These are phyloP conservation scores for Eustalomyia histrio DNA, from an alignment of 2,888 invertebrate species.

Conservation along the genomic window DNA sequence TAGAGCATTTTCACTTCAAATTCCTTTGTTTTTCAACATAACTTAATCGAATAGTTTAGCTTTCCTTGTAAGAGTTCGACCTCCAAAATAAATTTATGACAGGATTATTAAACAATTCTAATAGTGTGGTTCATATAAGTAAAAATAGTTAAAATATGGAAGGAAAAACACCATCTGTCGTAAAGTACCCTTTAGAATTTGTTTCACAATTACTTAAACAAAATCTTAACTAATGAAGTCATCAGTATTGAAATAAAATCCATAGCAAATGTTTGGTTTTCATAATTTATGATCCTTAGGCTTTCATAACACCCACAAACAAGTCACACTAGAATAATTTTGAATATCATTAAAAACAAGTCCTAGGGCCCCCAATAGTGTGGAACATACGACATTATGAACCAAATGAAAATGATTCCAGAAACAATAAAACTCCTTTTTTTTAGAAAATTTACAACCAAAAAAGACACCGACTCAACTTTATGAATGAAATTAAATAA, in stretches of 20 bases:
- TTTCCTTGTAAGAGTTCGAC: too few species aligned
- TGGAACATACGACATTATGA: constrained; percentile 34
- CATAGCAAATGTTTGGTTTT: constrained; percentile 16
- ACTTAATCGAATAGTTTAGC: too few species aligned
- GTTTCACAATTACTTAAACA: too few species aligned
- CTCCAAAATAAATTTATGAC: too few species aligned
- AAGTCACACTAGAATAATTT: constrained; percentile 44
- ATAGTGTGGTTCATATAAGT: too few species aligned
- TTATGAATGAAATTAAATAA: constrained; percentile 48
- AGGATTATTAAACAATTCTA: too few species aligned
- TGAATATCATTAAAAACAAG: constrained; percentile 43
- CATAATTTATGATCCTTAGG: constrained; percentile 29
- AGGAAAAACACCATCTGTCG: too few species aligned
- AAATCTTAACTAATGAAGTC: constrained; percentile 44
- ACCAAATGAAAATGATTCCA: constrained; percentile 18
- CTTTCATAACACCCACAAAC: not conserved
- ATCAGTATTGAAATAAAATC: constrained; percentile 23
- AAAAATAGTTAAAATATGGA: too few species aligned
- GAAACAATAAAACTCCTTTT: constrained; percentile 14
- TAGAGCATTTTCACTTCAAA: too few species aligned
- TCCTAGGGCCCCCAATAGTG: constrained; percentile 14
- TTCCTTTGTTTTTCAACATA: too few species aligned
- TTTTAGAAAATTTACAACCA: not conserved
- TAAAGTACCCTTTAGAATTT: too few species aligned
- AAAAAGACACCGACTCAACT: not conserved